Evolutionary conservation across 64 coral and sea anemone species (phyloP).

Genomic region (Exaiptasia diaphana): DNA sequence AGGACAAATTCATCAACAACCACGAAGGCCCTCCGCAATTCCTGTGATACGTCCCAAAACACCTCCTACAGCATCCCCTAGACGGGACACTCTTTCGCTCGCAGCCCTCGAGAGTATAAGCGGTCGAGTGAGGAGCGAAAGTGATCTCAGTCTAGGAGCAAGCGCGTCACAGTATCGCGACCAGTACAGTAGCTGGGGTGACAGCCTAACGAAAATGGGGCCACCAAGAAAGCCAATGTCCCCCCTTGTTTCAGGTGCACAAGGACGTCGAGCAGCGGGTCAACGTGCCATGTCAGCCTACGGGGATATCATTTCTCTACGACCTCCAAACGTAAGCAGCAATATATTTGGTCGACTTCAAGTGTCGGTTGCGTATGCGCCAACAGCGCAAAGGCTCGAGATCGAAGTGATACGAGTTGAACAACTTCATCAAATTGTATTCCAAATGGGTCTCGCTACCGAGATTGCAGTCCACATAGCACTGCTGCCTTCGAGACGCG

Average conservation of each 20-base stretch:
- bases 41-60: not conserved
- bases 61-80: not conserved
- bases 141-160: not conserved
- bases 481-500: conserved; percentile 43
- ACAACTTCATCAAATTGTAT: conserved; percentile 15
- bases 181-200: conserved; percentile 19
- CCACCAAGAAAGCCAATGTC: conserved; percentile 1
- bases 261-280: not conserved
- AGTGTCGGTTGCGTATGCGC: conserved; percentile 44
- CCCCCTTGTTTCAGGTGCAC: not conserved
- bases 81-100: not conserved
- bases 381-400: conserved; percentile 40
- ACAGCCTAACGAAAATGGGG: not conserved
- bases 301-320: conserved; percentile 13
- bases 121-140: not conserved
- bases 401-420: conserved; percentile 39
- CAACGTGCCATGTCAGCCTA: conserved; percentile 38
- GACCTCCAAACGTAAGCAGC: not conserved
- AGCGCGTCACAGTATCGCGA: not conserved
- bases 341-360: conserved; percentile 29
- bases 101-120: not conserved
- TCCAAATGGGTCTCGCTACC: not conserved
- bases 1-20: not conserved
- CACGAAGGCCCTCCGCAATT: not conserved
- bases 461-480: conserved; percentile 36